Conservation (phyloP, 1,140 invertebrate species). For the Bactericera cockerelli region DNA sequence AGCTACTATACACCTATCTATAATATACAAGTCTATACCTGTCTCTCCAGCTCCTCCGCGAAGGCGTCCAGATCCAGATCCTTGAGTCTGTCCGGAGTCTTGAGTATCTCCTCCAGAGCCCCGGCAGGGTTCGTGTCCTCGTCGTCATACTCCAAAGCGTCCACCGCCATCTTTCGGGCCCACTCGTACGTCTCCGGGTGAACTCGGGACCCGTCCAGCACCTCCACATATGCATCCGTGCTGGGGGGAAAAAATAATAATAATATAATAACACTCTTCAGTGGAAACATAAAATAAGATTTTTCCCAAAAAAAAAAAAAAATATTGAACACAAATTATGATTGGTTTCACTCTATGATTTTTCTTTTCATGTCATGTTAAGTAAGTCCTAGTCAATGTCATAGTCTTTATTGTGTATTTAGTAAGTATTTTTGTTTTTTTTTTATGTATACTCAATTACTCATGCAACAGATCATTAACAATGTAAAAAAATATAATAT, state of each 20-base stretch:
- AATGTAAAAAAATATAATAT: too few species aligned
- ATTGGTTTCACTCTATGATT: too few species aligned
- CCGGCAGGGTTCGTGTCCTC: conserved; percentile 90
- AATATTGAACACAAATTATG: conserved; percentile 5
- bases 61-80: conserved; percentile 98
- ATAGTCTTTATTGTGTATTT: too few species aligned
- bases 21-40: too few species aligned
- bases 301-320: too few species aligned
- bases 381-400: too few species aligned
- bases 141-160: conserved; percentile 93
- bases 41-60: conserved; percentile 89
- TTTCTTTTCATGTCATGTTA: too few species aligned
- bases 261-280: too few species aligned
- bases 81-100: conserved; percentile 85
- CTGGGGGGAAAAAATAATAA: conserved; percentile 31
- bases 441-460: not conserved
- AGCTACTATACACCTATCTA: too few species aligned
- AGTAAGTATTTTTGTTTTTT: too few species aligned
- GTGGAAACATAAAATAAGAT: too few species aligned
- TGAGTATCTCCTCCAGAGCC: conserved; percentile 91
- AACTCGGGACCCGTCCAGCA: conserved; percentile 91
- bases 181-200: conserved; percentile 99
- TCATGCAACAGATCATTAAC: too few species aligned
- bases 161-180: conserved; percentile 99
- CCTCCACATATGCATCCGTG: conserved; percentile 88